A percentile compares a stretch with the other conserved stretches of the same genome.
phyloP scores from a whole-genome alignment of 1,140 invertebrate genomes.

The Bacillus rossius region DNA sequence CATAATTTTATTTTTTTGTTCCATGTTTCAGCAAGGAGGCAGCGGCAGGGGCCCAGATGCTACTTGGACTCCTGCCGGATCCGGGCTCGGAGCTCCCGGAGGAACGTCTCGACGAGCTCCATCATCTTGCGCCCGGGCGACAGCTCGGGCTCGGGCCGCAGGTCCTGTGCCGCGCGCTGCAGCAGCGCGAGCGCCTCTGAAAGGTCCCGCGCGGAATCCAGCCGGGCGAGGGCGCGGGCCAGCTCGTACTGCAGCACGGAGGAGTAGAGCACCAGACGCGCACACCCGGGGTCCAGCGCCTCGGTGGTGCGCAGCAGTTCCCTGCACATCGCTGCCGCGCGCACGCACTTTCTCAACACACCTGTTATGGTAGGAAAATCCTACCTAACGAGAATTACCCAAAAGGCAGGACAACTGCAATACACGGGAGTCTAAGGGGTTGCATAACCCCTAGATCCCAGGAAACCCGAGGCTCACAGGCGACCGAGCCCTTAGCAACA shows the following conservation, averaged over 20 bases:
- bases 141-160: constrained; percentile 45
- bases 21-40: too few species aligned
- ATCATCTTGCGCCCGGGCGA: constrained; percentile 41
- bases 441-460: too few species aligned
- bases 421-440: too few species aligned
- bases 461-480: too few species aligned
- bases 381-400: too few species aligned
- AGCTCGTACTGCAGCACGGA: constrained; percentile 67
- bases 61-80: background rate
- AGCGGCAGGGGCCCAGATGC: too few species aligned
- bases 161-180: constrained; percentile 39
- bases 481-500: too few species aligned
- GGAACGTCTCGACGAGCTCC: constrained; percentile 1
- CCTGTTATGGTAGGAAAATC: too few species aligned
- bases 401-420: too few species aligned
- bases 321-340: constrained; percentile 52
- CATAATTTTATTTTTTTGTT: too few species aligned
- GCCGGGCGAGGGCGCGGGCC: constrained; percentile 43
- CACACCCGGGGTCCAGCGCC: constrained; percentile 61
- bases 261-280: constrained; percentile 61
- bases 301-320: constrained; percentile 57
- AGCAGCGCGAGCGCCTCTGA: constrained; percentile 41
- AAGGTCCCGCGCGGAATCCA: too few species aligned
- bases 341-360: too few species aligned
- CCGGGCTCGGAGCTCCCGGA: background rate